A percentile compares a stretch with the other conserved stretches of the same genome.
These are phyloP conservation scores for Diploptera punctata DNA, from an alignment of 2,888 invertebrate species.

Conservation along the genomic window DNA sequence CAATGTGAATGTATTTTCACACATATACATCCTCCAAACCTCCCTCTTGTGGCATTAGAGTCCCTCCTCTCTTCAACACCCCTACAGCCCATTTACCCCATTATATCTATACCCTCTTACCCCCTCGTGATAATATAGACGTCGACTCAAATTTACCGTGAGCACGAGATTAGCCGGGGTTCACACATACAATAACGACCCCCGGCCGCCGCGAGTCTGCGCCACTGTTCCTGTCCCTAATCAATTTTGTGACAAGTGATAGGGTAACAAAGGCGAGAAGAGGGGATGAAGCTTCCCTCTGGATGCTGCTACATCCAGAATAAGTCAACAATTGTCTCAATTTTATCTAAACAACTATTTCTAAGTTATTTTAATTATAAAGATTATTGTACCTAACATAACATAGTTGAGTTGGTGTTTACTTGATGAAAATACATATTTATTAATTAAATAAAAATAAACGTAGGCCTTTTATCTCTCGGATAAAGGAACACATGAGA, in stretches of 20 bases:
- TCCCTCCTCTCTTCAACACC: constrained; percentile 18
- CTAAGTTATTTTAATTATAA: too few relatives aligned
- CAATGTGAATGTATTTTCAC: constrained; percentile 26
- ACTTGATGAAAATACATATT: too few relatives aligned
- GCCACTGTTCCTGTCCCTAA: constrained; percentile 33
- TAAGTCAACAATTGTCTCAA: neutral
- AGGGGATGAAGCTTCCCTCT: neutral
- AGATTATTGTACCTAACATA: too few relatives aligned
- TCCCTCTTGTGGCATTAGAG: constrained; percentile 36
- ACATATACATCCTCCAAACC: neutral
- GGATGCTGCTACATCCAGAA: neutral
- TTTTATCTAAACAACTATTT: neutral
- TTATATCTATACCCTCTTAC: constrained; percentile 53
- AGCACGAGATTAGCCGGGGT: constrained; percentile 46
- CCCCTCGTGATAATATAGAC: constrained; percentile 55
- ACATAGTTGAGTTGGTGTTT: too few relatives aligned
- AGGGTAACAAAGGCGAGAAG: constrained; percentile 15
- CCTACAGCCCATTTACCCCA: constrained; percentile 41
- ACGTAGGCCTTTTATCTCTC: too few relatives aligned
- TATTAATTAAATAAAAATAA: too few relatives aligned
- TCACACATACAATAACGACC: constrained; percentile 38
- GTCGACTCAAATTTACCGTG: constrained; percentile 53
- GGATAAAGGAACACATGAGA: too few relatives aligned
- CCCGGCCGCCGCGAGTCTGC: constrained; percentile 21
- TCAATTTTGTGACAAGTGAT: constrained; percentile 42